Evolutionary conservation across 1,140 invertebrate species (phyloP).

Genomic region (Cotesia vestalis): DNA sequence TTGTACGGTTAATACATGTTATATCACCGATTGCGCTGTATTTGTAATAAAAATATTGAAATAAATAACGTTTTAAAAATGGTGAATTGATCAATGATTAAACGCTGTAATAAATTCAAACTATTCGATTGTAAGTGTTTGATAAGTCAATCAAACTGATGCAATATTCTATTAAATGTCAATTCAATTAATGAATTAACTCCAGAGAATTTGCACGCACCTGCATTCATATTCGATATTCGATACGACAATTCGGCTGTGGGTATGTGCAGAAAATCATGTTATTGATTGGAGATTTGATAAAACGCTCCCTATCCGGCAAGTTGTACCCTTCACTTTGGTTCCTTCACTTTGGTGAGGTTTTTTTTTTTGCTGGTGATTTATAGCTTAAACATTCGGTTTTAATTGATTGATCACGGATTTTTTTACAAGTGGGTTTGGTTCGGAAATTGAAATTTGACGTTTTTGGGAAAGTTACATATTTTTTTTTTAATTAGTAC

Average conservation of each 20-base stretch:
- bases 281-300: conserved; percentile 1
- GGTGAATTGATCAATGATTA: not conserved
- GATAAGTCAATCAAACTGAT: conserved; percentile 13
- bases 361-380: no score
- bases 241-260: not conserved
- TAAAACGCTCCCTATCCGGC: not conserved
- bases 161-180: not conserved
- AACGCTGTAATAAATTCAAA: not conserved
- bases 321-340: no score
- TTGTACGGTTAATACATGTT: no score
- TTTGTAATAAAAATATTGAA: not conserved
- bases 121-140: conserved; percentile 2
- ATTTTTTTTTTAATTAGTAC: no score
- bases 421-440: no score
- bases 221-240: not conserved
- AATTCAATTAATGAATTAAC: not conserved
- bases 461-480: no score
- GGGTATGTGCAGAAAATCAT: not conserved
- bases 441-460: no score
- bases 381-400: no score
- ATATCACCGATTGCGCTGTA: no score
- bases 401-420: no score
- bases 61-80: not conserved
- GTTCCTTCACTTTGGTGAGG: no score
- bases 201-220: not conserved